Evolutionary conservation across 2,888 invertebrate species (phyloP).

Genomic region (Omphaloscelis lunosa): DNA sequence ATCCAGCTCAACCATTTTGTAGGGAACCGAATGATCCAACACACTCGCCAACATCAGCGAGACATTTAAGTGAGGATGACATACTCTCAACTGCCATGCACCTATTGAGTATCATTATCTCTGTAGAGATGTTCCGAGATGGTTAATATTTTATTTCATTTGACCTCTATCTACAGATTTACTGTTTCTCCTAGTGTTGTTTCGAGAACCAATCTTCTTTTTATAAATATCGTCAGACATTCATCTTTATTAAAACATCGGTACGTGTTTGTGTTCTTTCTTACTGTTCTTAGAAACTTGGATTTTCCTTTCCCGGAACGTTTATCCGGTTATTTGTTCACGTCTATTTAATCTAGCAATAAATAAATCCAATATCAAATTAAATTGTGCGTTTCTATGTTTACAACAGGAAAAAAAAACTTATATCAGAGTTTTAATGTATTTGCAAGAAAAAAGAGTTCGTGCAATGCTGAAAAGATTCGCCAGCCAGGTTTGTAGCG

Average conservation of each 20-base stretch:
- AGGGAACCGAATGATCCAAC: too few species aligned
- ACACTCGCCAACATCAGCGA: too few species aligned
- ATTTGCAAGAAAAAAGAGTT: background rate
- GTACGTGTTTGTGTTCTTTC: conserved; percentile 1
- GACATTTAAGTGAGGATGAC: too few species aligned
- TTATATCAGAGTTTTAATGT: background rate
- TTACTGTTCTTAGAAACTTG: conserved; percentile 2
- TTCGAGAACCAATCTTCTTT: conserved; percentile 8
- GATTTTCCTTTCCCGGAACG: conserved; percentile 21
- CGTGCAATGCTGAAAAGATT: conserved; percentile 17
- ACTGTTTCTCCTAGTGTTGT: background rate
- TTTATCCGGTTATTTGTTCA: conserved; percentile 25
- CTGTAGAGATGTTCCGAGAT: background rate
- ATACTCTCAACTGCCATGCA: too few species aligned
- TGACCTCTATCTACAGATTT: background rate
- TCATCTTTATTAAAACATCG: conserved; percentile 15
- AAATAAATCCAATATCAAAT: conserved; percentile 25
- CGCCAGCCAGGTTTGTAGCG: conserved; percentile 18
- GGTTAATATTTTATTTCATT: background rate
- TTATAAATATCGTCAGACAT: conserved; percentile 1
- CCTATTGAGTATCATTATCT: background rate
- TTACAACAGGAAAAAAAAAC: background rate
- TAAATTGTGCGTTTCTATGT: conserved; percentile 10
- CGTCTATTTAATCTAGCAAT: conserved; percentile 20
- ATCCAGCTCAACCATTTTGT: too few species aligned